Evolutionary conservation across 2,797 vertebrate species (phyloP), one percentile per base, ranked within the genome.

Genomic region (Halcyon leucocephala): DNA sequence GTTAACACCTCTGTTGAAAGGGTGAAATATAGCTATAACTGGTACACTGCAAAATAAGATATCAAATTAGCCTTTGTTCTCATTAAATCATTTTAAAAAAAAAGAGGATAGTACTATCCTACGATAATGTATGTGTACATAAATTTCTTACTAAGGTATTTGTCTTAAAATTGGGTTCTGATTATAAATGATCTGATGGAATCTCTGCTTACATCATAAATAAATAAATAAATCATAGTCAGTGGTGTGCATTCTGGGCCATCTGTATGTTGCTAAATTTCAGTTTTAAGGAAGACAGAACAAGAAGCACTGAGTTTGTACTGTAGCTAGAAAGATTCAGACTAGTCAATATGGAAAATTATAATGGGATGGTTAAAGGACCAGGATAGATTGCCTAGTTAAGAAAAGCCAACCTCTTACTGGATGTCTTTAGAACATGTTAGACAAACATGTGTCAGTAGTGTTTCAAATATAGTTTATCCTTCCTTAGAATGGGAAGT

Each of bases 1-100:
- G 74, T 86, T 89, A 95, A 78, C 55, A 65, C 12, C n/a, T 15
- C 58, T 58, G 39, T 74, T 62, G 77, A 87, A 83, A 89, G 31
- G 54, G 4, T 71, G 69, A 91, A 89, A 79, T 76, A 37, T 4
- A 80, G n/a, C 35, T 73, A 48, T 5, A 69, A 49, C 31, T 46
- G 72, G 6, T 58, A 57, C 26, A 35, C 8, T 64, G 67, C 48
- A 64, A 91, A 94, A 74, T 46, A 82, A 69, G 52, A 29, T 86
- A 29, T 29, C 35, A 67, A 86, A 90, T 49, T 52, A 66, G 6
- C 11, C 26, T 81, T 72, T 73, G 24, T 66, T 82, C 37, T 52
- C 12, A 55, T 78, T 81, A 78, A 60, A 41, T 64, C 7, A 4
- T 57, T 51, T 14, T 2, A 51, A 49, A 37, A 48, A 48, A 18